Evolutionary conservation across 2,888 invertebrate species (phyloP), one percentile per base, ranked within the genome.

Genomic region (Eristalis arbustorum): DNA sequence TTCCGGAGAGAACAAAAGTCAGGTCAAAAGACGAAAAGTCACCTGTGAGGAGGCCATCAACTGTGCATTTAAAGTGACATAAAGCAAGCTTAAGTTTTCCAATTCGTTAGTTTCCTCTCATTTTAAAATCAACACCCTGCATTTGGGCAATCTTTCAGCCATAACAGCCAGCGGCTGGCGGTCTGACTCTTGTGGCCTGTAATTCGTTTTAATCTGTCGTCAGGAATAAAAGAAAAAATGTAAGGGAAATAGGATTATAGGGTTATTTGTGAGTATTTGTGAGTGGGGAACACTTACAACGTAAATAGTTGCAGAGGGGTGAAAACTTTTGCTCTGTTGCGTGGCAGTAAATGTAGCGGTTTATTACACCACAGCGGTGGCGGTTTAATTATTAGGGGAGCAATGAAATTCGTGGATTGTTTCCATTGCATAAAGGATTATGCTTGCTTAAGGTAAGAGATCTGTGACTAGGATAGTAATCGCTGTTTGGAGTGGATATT

Each of bases 181-280:
- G 64, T 28, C 57, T 63, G 77, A 67, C 64, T 66, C 57, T 66
- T 81, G 81, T 77, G 77, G 76, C 77, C 57, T 81, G 76, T 85
- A 81, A 85, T 77, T 82, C 82, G 77, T 64, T 74, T 77, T 78
- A 85, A 82, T 74, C 77, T 78, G 77, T 78, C 77, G 77, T 78
- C 74, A 49, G 56, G 73, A 66, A 77, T 74, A 49, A 49, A 49
- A 40, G 49, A 69, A 57, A n/a, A 25, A 68, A 77, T 56, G 37
- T 57, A 37, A 57, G 74, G 56, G 57, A 64, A 28, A 56, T 49
- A 18, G 66, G 73, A 85, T 81, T 77, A 81, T 25, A 56, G 61
- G 49, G 81, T 77, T 85, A 85, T 85, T 74, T 78, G 71, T 72
- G 74, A 74, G 67, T 64, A 85, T 85, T 74, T 78, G 71, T 72